Percentiles rank a stretch among this genome's conserved stretches.
Evolutionary conservation across 2,888 invertebrate genomes (phyloP).

Genomic region (Zele albiditarsus): DNA sequence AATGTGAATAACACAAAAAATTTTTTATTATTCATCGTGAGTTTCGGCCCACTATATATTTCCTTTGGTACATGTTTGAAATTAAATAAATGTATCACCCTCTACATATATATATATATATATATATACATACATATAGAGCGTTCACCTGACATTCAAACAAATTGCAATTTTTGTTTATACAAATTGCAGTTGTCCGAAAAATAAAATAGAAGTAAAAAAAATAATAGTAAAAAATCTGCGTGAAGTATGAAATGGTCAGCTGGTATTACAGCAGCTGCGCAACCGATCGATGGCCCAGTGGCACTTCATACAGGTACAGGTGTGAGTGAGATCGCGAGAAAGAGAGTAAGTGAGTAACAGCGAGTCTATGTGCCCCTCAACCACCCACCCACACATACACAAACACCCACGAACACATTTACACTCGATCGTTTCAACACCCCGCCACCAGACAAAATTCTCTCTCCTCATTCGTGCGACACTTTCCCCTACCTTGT

Average conservation of each 20-base stretch:
- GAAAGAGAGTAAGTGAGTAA: neutral
- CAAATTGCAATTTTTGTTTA: too few species aligned
- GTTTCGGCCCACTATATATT: too few species aligned
- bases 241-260: slow-evolving; percentile 57
- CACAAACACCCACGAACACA: too few species aligned
- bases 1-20: neutral
- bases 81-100: neutral
- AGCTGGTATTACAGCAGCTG: slow-evolving; percentile 60
- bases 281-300: slow-evolving; percentile 69
- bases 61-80: neutral
- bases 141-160: too few species aligned
- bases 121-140: too few species aligned
- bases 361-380: neutral
- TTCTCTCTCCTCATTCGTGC: slow-evolving; percentile 13
- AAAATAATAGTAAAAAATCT: slow-evolving; percentile 47
- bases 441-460: neutral
- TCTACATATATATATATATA: neutral
- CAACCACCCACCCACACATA: too few species aligned
- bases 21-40: neutral
- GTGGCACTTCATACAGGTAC: slow-evolving; percentile 56
- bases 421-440: neutral
- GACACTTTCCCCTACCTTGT: neutral
- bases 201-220: neutral
- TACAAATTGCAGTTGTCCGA: too few species aligned
- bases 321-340: slow-evolving; percentile 10